phyloP scores from a whole-genome alignment of 2,797 vertebrate genomes.

The Rousettus madagascariensis region DNA sequence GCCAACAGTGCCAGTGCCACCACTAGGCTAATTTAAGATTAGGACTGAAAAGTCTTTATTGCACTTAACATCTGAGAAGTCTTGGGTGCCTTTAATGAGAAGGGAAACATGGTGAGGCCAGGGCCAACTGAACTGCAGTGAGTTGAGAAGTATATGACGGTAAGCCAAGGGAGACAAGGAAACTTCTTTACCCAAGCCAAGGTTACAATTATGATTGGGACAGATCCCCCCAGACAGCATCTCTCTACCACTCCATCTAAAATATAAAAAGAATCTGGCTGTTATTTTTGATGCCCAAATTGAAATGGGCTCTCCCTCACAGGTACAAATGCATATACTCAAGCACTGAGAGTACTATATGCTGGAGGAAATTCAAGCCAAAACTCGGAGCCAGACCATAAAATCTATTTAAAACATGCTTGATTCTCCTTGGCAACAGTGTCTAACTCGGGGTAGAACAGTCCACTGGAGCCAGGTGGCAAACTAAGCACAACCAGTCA shows the following conservation, averaged over 20 bases:
- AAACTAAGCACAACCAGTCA: conserved; percentile 68
- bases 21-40: neutral
- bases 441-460: neutral
- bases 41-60: neutral
- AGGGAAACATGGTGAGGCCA: neutral
- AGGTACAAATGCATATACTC: neutral
- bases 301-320: neutral
- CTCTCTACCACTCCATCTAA: neutral
- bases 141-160: neutral
- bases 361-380: neutral
- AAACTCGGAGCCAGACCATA: neutral
- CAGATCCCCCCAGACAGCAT: neutral
- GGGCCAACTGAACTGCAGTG: neutral
- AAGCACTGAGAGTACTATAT: neutral
- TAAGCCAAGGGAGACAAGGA: neutral
- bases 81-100: neutral
- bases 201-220: neutral
- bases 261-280: neutral
- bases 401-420: conserved; percentile 32
- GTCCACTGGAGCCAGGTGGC: conserved; percentile 54
- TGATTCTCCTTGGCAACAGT: neutral
- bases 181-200: neutral
- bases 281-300: neutral
- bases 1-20: neutral
- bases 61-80: neutral